These are phyloP conservation scores for Sanderia malayensis DNA, from an alignment of 30 jellyfish, hydroid and myxozoan species.

Conservation along the genomic window DNA sequence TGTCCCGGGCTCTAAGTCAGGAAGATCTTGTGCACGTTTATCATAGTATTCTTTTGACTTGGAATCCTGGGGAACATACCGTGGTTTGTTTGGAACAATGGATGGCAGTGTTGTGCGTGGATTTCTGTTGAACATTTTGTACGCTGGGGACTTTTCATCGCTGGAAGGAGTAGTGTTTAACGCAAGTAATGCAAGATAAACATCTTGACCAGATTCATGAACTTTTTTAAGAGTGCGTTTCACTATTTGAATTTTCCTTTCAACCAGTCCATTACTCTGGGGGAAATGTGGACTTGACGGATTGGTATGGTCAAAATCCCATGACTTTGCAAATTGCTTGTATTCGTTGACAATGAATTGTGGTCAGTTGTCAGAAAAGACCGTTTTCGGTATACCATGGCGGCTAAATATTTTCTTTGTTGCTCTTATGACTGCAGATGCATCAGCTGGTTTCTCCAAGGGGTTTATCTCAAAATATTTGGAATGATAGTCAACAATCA, in stretches of 20 bases:
- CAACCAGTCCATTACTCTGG: slow-evolving; percentile 65
- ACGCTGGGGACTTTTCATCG: slow-evolving; percentile 48
- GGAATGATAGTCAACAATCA: slow-evolving; percentile 38
- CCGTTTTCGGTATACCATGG: slow-evolving; percentile 40
- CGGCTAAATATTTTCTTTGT: slow-evolving; percentile 17
- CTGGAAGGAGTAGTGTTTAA: slow-evolving; percentile 40
- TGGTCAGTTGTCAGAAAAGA: slow-evolving; percentile 58
- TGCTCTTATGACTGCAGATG: slow-evolving; percentile 38
- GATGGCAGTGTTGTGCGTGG: slow-evolving; percentile 56
- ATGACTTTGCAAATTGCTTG: slow-evolving; percentile 38
- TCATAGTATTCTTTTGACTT: slow-evolving; percentile 44
- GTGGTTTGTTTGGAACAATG: slow-evolving; percentile 32
- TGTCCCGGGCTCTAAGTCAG: slow-evolving; percentile 37
- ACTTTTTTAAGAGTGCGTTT: slow-evolving; percentile 66
- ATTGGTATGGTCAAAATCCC: slow-evolving; percentile 56
- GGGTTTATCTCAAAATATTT: slow-evolving; percentile 47
- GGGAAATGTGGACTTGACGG: slow-evolving; percentile 53
- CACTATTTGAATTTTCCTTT: slow-evolving; percentile 66
- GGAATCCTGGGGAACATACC: slow-evolving; percentile 24
- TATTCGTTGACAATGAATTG: slow-evolving; percentile 41
- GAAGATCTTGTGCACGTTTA: slow-evolving; percentile 35
- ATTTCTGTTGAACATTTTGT: slow-evolving; percentile 32
- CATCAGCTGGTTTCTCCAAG: slow-evolving; percentile 37
- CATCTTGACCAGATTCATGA: slow-evolving; percentile 54
- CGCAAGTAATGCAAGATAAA: slow-evolving; percentile 46